A percentile compares a stretch with the other conserved stretches of the same genome.
Evolutionary conservation across 2,797 vertebrate genomes (phyloP).

Genomic region (Glyptemys insculpta): DNA sequence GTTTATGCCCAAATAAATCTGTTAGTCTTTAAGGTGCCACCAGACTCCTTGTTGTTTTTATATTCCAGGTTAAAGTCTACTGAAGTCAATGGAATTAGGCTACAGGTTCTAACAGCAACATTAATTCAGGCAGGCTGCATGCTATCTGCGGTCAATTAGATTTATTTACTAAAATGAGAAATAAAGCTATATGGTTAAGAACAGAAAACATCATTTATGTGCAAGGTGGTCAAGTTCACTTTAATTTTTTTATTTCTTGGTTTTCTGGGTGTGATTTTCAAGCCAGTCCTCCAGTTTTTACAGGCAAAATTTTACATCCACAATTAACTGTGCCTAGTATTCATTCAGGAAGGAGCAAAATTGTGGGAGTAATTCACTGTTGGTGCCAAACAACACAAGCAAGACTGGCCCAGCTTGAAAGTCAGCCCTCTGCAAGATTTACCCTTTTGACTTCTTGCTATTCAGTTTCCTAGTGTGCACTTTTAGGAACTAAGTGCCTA

Average conservation of each 20-base stretch:
- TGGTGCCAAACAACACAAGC: neutral
- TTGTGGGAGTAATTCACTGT: neutral
- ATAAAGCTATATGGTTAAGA: neutral
- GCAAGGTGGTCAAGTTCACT: neutral
- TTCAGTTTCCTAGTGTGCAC: neutral
- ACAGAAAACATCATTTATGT: neutral
- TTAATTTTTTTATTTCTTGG: neutral
- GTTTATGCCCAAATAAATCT: too few species aligned
- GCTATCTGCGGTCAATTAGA: neutral
- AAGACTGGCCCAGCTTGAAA: neutral
- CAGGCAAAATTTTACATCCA: neutral
- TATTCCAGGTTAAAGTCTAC: neutral
- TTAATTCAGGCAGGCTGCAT: neutral
- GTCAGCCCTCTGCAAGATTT: neutral
- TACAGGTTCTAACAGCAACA: neutral
- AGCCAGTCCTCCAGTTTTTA: neutral
- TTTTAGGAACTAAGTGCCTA: neutral
- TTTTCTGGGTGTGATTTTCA: neutral
- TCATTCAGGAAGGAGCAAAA: neutral
- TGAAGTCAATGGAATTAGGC: neutral
- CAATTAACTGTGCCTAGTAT: neutral
- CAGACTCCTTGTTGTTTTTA: too few species aligned
- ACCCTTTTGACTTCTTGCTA: conserved; percentile 24
- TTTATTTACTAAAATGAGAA: neutral
- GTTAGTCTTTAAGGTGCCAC: too few species aligned